phyloP scores from a whole-genome alignment of 2,113 vertebrate species.

The Chiloscyllium plagiosum region DNA sequence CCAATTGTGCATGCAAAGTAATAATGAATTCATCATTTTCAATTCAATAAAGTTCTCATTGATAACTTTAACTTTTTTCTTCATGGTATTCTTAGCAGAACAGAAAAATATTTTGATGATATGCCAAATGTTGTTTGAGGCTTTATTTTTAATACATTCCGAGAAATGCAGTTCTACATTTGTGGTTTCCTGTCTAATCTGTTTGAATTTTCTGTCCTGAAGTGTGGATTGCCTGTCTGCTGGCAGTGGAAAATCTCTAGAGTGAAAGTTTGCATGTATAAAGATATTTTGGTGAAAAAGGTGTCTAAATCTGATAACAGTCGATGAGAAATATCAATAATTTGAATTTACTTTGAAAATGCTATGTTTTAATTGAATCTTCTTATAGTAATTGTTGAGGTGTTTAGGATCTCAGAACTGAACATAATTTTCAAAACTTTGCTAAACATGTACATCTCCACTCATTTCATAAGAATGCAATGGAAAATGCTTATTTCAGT shows the following conservation, averaged over 20 bases:
- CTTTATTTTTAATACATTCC: not conserved
- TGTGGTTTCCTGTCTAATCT: not conserved
- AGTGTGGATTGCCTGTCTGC: not conserved
- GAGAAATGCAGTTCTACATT: not conserved
- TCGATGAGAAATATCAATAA: not conserved
- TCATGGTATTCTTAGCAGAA: not conserved
- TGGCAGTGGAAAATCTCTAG: not conserved
- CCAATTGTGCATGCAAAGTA: not conserved
- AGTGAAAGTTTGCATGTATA: not conserved
- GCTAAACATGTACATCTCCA: not conserved
- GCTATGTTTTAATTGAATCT: not conserved
- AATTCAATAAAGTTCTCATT: not conserved
- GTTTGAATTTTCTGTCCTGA: not conserved
- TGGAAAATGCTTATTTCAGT: not conserved
- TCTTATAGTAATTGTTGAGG: not conserved
- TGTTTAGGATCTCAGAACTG: not conserved
- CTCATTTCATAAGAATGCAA: not conserved
- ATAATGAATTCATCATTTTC: not conserved
- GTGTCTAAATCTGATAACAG: not conserved
- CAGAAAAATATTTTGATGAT: not conserved
- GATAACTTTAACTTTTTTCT: not conserved
- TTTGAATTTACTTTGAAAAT: not conserved
- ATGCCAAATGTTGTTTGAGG: not conserved
- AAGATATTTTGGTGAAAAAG: not conserved
- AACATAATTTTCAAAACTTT: not conserved